Percentiles rank a stretch among this genome's conserved stretches.
These are phyloP conservation scores for Glaucomys volans DNA, from an alignment of 2,113 vertebrate genomes.

Conservation along the genomic window DNA sequence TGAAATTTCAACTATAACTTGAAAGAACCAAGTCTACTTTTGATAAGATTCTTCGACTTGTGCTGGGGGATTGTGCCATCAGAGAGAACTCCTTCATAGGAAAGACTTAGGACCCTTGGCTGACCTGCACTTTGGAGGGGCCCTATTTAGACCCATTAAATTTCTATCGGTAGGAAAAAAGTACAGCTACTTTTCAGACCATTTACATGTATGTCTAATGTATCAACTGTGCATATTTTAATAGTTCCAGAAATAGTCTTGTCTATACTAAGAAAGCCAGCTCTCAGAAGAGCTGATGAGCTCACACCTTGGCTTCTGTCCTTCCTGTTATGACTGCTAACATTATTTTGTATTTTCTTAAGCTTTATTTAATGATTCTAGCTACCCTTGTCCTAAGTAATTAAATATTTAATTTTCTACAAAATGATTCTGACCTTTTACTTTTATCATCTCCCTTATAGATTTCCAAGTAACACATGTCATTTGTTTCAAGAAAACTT, in stretches of 20 bases:
- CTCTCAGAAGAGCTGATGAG: not conserved
- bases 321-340: not conserved
- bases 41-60: not conserved
- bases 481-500: not conserved
- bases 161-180: not conserved
- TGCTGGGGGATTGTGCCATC: not conserved
- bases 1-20: not conserved
- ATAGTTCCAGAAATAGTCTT: not conserved
- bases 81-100: not conserved
- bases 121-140: not conserved
- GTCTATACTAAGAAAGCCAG: not conserved
- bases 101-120: not conserved
- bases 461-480: not conserved
- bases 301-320: not conserved
- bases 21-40: not conserved
- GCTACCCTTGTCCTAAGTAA: not conserved
- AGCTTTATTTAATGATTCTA: constrained; percentile 1
- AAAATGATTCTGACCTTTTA: not conserved
- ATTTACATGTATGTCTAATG: not conserved
- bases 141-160: not conserved
- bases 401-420: not conserved
- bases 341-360: not conserved
- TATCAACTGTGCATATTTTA: not conserved
- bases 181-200: not conserved
- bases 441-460: not conserved